Evolutionary conservation across 2,797 vertebrate species (phyloP).

Genomic region (Malacoctenus gilli): DNA sequence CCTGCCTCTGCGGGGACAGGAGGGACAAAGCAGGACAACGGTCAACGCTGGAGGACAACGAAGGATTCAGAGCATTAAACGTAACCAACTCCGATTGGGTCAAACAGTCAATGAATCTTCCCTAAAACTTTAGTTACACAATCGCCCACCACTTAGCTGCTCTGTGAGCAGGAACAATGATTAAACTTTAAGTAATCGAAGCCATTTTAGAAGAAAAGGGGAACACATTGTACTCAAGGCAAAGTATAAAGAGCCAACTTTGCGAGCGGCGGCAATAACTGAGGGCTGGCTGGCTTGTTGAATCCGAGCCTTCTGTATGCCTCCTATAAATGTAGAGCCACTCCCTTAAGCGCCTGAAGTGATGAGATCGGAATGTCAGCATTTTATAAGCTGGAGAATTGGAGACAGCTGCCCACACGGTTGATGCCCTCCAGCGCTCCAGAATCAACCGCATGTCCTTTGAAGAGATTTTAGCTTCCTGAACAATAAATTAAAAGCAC

Average conservation of each 20-base stretch:
- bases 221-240: conserved; percentile 29
- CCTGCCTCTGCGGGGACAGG: conserved; percentile 85
- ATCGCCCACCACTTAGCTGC: too few relatives aligned
- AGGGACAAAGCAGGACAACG: conserved; percentile 6
- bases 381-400: conserved; percentile 21
- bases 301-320: not conserved
- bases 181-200: conserved; percentile 46
- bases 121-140: too few relatives aligned
- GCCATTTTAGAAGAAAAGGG: conserved; percentile 9
- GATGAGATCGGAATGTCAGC: conserved; percentile 11
- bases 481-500: fast-evolving
- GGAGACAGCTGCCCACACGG: conserved; percentile 1
- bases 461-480: too few relatives aligned
- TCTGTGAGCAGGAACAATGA: conserved; percentile 8
- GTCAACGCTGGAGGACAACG: conserved; percentile 22
- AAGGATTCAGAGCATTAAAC: too few relatives aligned
- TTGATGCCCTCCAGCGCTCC: not conserved
- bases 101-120: too few relatives aligned
- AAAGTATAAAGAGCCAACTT: not conserved
- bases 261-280: not conserved
- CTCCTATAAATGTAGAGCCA: not conserved
- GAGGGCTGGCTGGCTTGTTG: not conserved
- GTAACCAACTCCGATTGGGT: too few relatives aligned
- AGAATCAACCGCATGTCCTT: too few relatives aligned
- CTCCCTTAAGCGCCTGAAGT: not conserved